Base-by-base conservation (phyloP, 1,140 invertebrate genomes). In the Lethrus apterus region DNA sequence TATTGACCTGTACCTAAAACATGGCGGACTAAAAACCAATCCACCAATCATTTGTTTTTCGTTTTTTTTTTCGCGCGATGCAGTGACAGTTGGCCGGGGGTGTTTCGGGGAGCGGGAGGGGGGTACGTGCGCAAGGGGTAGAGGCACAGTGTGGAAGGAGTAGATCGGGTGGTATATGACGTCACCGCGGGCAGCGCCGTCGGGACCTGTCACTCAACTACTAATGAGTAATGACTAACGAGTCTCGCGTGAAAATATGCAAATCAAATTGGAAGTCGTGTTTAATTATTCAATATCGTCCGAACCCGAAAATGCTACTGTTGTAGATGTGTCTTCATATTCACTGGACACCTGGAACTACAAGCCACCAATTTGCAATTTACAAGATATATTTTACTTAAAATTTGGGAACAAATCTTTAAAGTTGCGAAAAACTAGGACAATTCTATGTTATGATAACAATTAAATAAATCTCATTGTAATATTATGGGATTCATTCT, bases 181-280 rank as follows among this genome's bases (percentile, higher is more conserved):
- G 35, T 50, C 44, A 46, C 44, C 44, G 38, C 40, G 26, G 48
- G 36, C 44, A 40, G 17, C 38, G 32, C 54, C 51, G 55, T 19
- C 46, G 58, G 49, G 41, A 50, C 54, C 56, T 54, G 54, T 57
- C 57, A 59, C 50, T 59, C 60, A 58, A 45, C 43, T 50, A 50
- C 60, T 65, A 65, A 65, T 65, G 60, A 65, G 60, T 63, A 65
- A 65, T 65, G 63, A 63, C 63, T 65, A 65, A 65, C 63, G 63
- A 65, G 55, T 62, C 54, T 58, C 59, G 59, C 56, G 60, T 57
- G 63, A 59, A 63, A 63, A 65, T 65, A 65, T 65, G 61, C 63
- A 65, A 65, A 65, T 65, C 61, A 63, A 65, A 65, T 65, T 65
- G 63, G 54, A 59, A 58, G 60, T 58, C 57, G 53, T 58, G 56